Base-by-base conservation (phyloP, 2,113 vertebrate species). In the Chiloscyllium plagiosum region DNA sequence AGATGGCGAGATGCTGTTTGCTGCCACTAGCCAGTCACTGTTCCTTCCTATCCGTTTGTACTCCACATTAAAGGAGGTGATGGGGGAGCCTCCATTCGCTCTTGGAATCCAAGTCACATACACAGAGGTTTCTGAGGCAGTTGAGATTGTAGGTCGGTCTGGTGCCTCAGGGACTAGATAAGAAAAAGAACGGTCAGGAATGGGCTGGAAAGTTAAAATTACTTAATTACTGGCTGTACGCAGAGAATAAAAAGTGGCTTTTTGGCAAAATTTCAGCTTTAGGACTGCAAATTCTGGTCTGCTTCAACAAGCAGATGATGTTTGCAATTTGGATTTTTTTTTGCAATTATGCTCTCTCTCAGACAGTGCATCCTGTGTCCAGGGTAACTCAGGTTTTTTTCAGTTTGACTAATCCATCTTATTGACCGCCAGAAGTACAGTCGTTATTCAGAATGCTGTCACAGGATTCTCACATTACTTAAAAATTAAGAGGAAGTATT, bases 31-130 rank as follows among this genome's bases (percentile, higher is more conserved):
- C 99, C 99, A 99, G 85, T 99, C 98, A 0, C 98, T 97, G 20
- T 95, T 98, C 83, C 98, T 98, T 0, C 97, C 97, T 95, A 98
- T 97, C 3, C 98, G 97, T 7, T 98, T 98, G 96, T 98, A 99
- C 61, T 99, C 99, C 2, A 99, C 99, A 0, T 99, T 98, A 96
- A 99, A 99, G 10, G 99, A 98, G 0, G 99, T 99, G 96, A 99
- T 98, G 0, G 99, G 99, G 95, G 99, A 99, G 33, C 99, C 99
- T 0, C 99, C 99, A 0, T 99, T 99, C 0, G 99, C 99, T 15
- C 99, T 98, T 0, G 99, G 99, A 69, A 99, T 99, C 99, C 99
- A 99, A 0, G 98, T 98, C 97, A 99, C 99, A 0, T 99, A 99
- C n/a, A 99, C 99, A 0, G 99, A 99, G 0, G 98, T 99, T 47